These are phyloP conservation scores for Drosophila arizonae DNA, from an alignment of 1,140 invertebrate species.

Conservation along the genomic window DNA sequence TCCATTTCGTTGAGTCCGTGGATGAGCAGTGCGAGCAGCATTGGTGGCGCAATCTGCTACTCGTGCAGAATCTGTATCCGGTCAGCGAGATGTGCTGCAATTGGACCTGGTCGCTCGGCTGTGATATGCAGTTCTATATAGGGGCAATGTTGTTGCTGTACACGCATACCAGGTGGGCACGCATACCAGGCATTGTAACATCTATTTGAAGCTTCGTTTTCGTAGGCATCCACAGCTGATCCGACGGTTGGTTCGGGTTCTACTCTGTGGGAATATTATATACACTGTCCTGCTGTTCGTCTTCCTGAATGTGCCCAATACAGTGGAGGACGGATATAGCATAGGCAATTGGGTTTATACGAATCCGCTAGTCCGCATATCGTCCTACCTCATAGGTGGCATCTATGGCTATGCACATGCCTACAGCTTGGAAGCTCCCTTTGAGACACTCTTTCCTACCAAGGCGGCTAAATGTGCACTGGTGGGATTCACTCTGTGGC, in stretches of 20 bases:
- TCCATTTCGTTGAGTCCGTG: conserved; percentile 82
- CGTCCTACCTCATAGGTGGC: conserved; percentile 38
- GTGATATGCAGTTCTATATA: conserved; percentile 90
- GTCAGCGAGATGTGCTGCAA: conserved; percentile 86
- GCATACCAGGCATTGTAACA: background rate
- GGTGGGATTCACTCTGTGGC: background rate
- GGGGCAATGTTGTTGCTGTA: conserved; percentile 84
- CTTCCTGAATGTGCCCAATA: background rate
- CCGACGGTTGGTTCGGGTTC: background rate
- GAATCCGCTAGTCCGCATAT: conserved; percentile 18
- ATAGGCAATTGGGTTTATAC: conserved; percentile 28
- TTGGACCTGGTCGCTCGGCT: conserved; percentile 92
- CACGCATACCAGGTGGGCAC: conserved; percentile 82
- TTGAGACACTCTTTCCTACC: background rate
- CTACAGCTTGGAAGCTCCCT: conserved; percentile 2
- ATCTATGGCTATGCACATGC: conserved; percentile 33
- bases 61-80: conserved; percentile 85
- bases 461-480: conserved; percentile 1
- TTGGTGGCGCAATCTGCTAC: conserved; percentile 86
- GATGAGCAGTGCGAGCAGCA: conserved; percentile 83
- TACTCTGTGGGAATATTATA: background rate
- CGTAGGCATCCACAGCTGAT: conserved; percentile 22
- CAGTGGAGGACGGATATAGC: conserved; percentile 18
- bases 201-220: background rate
- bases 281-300: conserved; percentile 14